Evolutionary conservation across 2,113 vertebrate genomes (phyloP), one percentile per base, ranked within the genome.

Genomic region (Tretioscincus oriximinensis): DNA sequence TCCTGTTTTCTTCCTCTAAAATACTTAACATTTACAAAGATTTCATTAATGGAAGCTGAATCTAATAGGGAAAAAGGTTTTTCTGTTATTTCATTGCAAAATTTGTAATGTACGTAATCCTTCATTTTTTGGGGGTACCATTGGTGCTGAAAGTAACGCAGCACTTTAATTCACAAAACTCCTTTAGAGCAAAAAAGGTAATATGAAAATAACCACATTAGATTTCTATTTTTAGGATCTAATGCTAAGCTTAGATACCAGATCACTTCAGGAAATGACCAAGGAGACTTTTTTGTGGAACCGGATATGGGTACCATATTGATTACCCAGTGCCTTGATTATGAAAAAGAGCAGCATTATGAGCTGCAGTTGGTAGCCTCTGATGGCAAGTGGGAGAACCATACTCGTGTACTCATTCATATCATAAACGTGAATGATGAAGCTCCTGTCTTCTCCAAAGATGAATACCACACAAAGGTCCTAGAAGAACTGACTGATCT

Each of bases 371-470:
- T 98, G 90, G 95, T 97, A 51, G 97, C 96, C 3, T 98, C 97
- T 2, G 97, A 97, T 82, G 97, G 97, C 47, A 97, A 97, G 84
- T 97, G 97, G 97, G 97, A 97, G 92, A 97, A 97, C 79, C 94
- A 97, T 82, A 97, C 97, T 16, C 89, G 94, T 82, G 90, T 97
- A 72, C 78, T 93, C 72, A 94, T 97, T 54, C 92, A 85, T 77
- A 93, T 98, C 72, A 80, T 95, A 65, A 97, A 97, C 89, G 95
- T 93, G 83, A 97, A 97, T 26, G 97, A 98, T 0, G 97, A 98
- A 91, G 96, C 96, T 12, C 97, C 97, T 6, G 89, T 97, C 41
- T 98, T 98, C 89, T 93, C 93, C 80, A 94, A 94, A 89, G 95
- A 89, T 0, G 95, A 97, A 85, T 98, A 97, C 81, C 95, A 95